Evolutionary conservation across 23 tunicate genomes (phyloP), one percentile per base, ranked within the genome.

Genomic region (Trididemnum miniatum): DNA sequence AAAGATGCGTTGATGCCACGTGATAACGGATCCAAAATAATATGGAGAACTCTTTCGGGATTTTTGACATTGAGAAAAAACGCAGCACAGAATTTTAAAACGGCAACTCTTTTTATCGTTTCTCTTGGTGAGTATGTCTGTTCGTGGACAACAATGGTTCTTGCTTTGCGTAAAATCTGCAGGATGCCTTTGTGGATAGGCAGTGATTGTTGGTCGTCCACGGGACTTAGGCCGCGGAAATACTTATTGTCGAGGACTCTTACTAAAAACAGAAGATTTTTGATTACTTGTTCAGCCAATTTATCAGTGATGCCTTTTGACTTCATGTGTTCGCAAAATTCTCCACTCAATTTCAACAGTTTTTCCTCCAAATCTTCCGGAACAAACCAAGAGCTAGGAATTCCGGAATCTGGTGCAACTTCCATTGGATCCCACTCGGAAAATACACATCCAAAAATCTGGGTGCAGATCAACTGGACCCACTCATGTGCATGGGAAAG

Each of bases 11-110:
- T 71, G 22, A 86, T 50, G 59, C 84, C 86, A 37, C 97, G 75
- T 32, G 81, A 85, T 0, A 91, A 78, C 7, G 85, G 87, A 23
- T 86, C 87, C 31, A 91, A 66, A 7, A 91, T 35, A 31, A 81
- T 34, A 1, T 66, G 39, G 29, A 91, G 40, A 20, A 69, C 69
- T 18, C 80, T 81, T 4, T 67, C 67, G 20, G 84, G 76, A 26
- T 80, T 35, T 0, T 76, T 60, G 20, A 91, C 0, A 33, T 72
- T 82, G 20, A 91, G 0, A 9, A 57, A 80, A 32, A 82, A 59
- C 1, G 97, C 97, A 18, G 97, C 97, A 59, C 75, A 85, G 37
- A 85, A 82, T 67, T 93, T 93, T 26, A 93, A 65, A 26, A 84
- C 84, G 5, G 93, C 87, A 22, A 83, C 76, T 35, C 98, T 73